Conservation (phyloP, 2,888 invertebrate genomes). For the Deilephila porcellus region DNA sequence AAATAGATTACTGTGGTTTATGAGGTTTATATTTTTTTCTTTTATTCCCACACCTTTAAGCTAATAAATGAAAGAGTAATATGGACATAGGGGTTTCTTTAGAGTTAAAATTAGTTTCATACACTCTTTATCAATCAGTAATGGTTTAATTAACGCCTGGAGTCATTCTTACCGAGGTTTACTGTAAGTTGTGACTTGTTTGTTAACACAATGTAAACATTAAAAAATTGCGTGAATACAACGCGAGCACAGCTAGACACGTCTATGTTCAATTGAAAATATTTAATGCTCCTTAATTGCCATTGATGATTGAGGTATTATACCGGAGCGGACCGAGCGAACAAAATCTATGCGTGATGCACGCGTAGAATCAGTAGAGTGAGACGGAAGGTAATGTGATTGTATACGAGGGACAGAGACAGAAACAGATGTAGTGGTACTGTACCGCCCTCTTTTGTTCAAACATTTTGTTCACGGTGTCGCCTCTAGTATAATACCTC, state of each 20-base stretch:
- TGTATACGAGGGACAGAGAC: no score
- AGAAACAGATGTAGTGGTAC: no score
- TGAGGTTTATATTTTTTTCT: background rate
- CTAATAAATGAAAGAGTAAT: background rate
- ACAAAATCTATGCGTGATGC: no score
- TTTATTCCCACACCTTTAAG: background rate
- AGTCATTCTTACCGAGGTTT: background rate
- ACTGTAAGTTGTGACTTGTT: constrained; percentile 4
- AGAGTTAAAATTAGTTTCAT: background rate
- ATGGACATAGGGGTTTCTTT: background rate
- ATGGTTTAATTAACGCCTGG: background rate
- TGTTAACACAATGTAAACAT: background rate
- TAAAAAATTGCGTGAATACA: background rate
- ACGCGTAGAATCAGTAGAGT: no score
- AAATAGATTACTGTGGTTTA: constrained; percentile 1
- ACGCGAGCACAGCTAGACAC: background rate
- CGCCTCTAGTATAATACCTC: no score
- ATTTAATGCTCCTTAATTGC: no score
- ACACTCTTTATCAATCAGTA: background rate
- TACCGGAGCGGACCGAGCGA: no score
- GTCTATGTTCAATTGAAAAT: background rate
- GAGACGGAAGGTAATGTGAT: no score
- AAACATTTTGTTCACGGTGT: no score
- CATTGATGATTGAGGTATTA: no score
- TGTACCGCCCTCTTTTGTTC: no score